Percentiles rank a stretch among this genome's conserved stretches.
Conservation (phyloP, 2,113 vertebrate genomes). For the Sarotherodon lohbergeri region DNA sequence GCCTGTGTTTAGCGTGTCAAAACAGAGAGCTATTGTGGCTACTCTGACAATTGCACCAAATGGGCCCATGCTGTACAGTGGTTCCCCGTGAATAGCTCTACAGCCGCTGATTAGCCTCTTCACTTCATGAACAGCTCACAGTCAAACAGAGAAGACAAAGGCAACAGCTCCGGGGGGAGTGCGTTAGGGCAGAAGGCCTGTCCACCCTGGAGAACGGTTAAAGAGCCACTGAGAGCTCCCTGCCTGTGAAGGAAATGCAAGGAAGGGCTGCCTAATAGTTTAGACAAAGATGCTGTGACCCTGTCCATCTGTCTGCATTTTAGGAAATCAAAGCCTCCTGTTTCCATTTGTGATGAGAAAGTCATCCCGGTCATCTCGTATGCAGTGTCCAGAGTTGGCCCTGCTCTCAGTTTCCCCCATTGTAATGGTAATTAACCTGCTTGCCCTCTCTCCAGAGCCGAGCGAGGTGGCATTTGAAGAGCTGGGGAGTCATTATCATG, state of each 20-base stretch:
- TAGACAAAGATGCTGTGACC: slow-evolving; percentile 73
- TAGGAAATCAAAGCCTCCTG: slow-evolving; percentile 68
- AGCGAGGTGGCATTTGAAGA: slow-evolving; percentile 73
- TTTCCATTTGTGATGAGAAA: slow-evolving; percentile 69
- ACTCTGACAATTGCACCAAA: slow-evolving; percentile 59
- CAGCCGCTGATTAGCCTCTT: slow-evolving; percentile 65
- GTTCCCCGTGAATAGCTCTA: slow-evolving; percentile 53
- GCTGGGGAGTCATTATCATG: slow-evolving; percentile 78
- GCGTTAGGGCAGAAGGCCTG: slow-evolving; percentile 33
- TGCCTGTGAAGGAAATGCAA: slow-evolving; percentile 57
- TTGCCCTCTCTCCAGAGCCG: slow-evolving; percentile 71
- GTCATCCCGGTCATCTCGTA: slow-evolving; percentile 61
- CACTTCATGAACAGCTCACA: slow-evolving; percentile 65
- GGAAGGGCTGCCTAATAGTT: slow-evolving; percentile 76
- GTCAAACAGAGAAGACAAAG: slow-evolving; percentile 65
- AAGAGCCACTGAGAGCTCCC: slow-evolving; percentile 53
- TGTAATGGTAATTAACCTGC: slow-evolving; percentile 80
- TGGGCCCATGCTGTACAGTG: slow-evolving; percentile 59
- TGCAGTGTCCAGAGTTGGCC: slow-evolving; percentile 65
- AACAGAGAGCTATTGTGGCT: slow-evolving; percentile 57
- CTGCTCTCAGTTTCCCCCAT: slow-evolving; percentile 63
- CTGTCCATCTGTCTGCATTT: slow-evolving; percentile 70
- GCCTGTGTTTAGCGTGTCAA: slow-evolving; percentile 38
- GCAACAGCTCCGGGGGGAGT: slow-evolving; percentile 10
- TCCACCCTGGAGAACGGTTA: slow-evolving; percentile 34